Base-by-base conservation (phyloP, 2,888 invertebrate genomes). In the Neocrepidodera transversa region DNA sequence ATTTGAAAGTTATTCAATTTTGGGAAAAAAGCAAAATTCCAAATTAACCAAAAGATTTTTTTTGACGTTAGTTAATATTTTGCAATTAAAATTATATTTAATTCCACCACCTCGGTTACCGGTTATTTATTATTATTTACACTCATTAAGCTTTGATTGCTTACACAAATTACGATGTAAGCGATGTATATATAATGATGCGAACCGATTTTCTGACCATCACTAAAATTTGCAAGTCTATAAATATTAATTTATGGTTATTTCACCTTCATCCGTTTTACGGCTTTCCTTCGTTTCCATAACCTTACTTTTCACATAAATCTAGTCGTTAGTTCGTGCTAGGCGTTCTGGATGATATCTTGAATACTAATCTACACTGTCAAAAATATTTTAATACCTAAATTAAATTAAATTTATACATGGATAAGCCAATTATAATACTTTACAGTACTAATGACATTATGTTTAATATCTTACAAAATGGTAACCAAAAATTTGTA, bases 201-300 rank as follows among this genome's bases (percentile, higher is more conserved):
- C 2, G 20, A 20, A 42, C 20, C 23, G n/a, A 42, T 42, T 42
- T 42, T 42, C 42, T 20, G 18, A 6, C 23, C 18, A 23, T 42
- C 20, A 23, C 13, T 42, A 20, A 18, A 42, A 20, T 23, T 42
- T 20, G 42, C 23, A 42, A 42, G 32, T 32, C 13, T 13, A 42
- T 42, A 42, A 42, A 42, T 42, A 42, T 42, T 42, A 42, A 42
- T 42, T 42, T 42, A 42, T 42, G 23, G 42, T 42, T 23, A 42
- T 42, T 42, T 42, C 10, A n/a, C 42, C 4, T 23, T 20, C 42
- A 20, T 42, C 11, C 42, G 20, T 20, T 13, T 42, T 42, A 18
- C 6, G 18, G 42, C 13, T 32, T 32, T 32, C 32, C 11, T 32
- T 32, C 32, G 32, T 32, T 32, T 32, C 13, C 13, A 32, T 32